Base-by-base conservation (phyloP, 2,113 vertebrate genomes). In the Poecilia latipinna region DNA sequence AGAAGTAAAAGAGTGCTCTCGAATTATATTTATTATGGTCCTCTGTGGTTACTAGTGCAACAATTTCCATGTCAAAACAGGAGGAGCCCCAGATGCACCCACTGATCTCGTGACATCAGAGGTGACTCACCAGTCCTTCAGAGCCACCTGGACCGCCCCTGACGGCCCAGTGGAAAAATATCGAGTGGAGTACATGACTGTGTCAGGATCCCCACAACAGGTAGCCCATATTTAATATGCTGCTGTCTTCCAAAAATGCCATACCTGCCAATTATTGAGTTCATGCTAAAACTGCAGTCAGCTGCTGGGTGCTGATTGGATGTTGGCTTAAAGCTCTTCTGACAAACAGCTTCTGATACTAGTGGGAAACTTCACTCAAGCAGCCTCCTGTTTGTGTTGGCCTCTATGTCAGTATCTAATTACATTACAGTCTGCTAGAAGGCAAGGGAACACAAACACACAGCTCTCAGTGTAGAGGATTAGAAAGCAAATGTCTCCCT, bases 31-130 rank as follows among this genome's bases (percentile, higher is more conserved):
- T 7, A 62, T 13, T 1, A 33, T 35, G 67, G 6, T 54, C 68
- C 15, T 39, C 42, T 60, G 0, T 75, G 51, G n/a, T 72, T 28
- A 29, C 24, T 54, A 29, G 6, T 60, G 57, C 19, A 70, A 4
- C 10, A 68, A 1, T 68, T 72, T 72, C 48, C 74, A 15, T 67
- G 10, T 65, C 17, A 42, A 22, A 82, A 70, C 32, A 95, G 94
- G 93, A 86, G 92, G 90, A 22, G 72, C 83, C 29, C 89, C 89
- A 0, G 91, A 85, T 39, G 75, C 97, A 33, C 96, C 98, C 28
- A 96, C 96, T 78, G 92, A 97, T 90, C 92, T 99, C 79, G 92
- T 95, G 77, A 98, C 96, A 79, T 99, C 97, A 1, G 97, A 99
- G 74, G 94, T 95, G 68, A 99, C 97, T 42, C 94, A 97, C 83